These are phyloP conservation scores for Phenganax stokvisi DNA, from an alignment of 92 coral and sea anemone species.

Conservation along the genomic window DNA sequence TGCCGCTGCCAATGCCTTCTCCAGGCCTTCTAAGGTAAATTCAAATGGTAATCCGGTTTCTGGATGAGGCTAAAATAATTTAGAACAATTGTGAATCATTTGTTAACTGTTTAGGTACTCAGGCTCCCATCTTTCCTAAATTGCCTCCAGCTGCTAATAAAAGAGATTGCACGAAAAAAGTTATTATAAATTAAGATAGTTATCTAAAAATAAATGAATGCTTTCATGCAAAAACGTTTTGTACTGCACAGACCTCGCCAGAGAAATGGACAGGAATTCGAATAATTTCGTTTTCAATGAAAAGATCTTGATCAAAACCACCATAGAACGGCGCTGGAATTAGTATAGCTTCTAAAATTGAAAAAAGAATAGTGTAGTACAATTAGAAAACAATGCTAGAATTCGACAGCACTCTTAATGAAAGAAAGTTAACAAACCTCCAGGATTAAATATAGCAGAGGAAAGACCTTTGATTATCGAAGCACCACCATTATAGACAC, in stretches of 20 bases:
- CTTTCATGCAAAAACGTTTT: too few species aligned
- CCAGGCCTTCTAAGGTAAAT: conserved; percentile 65
- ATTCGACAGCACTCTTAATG: background rate
- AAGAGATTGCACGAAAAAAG: too few species aligned
- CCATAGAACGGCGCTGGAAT: conserved; percentile 84
- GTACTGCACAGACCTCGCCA: conserved; percentile 51
- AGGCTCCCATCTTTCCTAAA: background rate
- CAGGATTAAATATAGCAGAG: conserved; percentile 57
- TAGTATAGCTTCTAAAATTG: conserved; percentile 63
- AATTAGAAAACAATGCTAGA: background rate
- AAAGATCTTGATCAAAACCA: conserved; percentile 62
- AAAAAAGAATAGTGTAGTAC: background rate
- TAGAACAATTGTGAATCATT: background rate
- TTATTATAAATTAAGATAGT: too few species aligned
- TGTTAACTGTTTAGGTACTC: background rate
- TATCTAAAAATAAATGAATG: too few species aligned
- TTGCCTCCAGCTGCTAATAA: too few species aligned
- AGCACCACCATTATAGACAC: conserved; percentile 61
- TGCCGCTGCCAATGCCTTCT: conserved; percentile 63
- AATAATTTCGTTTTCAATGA: conserved; percentile 50
- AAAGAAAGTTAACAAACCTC: conserved; percentile 44
- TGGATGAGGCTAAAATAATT: conserved; percentile 51
- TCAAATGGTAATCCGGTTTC: conserved; percentile 80
- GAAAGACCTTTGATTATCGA: conserved; percentile 57
- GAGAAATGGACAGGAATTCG: conserved; percentile 68